These are phyloP conservation scores for Leuctra nigra DNA, from an alignment of 2,888 invertebrate genomes.

Conservation along the genomic window DNA sequence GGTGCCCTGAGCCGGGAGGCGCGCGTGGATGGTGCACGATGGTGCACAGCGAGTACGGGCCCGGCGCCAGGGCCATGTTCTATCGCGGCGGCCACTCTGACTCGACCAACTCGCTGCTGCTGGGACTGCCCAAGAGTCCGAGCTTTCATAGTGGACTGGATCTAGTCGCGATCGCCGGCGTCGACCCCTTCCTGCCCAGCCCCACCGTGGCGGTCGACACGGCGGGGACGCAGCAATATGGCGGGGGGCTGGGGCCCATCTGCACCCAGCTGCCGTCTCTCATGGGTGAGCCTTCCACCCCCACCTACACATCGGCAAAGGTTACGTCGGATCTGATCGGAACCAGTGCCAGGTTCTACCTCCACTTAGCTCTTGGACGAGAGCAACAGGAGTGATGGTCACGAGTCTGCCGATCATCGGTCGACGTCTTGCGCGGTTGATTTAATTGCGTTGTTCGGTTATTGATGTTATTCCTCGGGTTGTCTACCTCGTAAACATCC, in stretches of 20 bases:
- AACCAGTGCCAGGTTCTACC: no score
- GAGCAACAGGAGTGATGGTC: no score
- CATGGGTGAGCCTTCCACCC: constrained; percentile 33
- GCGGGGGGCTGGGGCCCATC: constrained; percentile 33
- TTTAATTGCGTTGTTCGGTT: no score
- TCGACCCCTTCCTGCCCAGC: neutral
- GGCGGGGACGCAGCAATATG: constrained; percentile 10
- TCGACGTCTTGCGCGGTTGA: no score
- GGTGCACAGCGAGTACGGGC: constrained; percentile 34
- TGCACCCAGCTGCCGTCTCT: constrained; percentile 29
- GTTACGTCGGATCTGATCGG: no score
- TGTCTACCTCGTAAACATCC: no score
- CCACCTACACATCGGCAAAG: no score
- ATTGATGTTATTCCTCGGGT: no score
- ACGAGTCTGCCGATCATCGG: no score
- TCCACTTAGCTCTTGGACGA: no score
- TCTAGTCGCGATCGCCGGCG: constrained; percentile 51
- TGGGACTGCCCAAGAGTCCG: constrained; percentile 79
- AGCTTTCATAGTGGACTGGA: constrained; percentile 83
- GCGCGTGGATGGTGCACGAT: constrained; percentile 26
- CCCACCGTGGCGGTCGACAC: constrained; percentile 22
- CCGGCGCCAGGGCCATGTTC: constrained; percentile 47
- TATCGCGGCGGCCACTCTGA: constrained; percentile 23
- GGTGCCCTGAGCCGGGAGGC: neutral
- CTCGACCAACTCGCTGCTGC: constrained; percentile 47